Base-by-base conservation (phyloP, 2,797 vertebrate species). In the Poecilia velifera region DNA sequence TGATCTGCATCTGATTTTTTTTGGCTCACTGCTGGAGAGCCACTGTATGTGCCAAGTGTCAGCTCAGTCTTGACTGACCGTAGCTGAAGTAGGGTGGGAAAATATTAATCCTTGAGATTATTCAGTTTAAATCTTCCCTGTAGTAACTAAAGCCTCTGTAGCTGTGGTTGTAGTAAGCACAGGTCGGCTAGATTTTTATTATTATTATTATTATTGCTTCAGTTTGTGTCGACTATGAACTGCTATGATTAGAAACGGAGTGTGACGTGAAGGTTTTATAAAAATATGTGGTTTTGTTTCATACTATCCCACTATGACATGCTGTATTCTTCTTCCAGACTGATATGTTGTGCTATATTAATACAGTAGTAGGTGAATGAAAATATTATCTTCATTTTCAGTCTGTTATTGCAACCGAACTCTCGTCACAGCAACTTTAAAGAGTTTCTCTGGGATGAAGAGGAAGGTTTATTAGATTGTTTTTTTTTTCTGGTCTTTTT, bases 171-270 rank as follows among this genome's bases (percentile, higher is more conserved):
- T 31, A 71, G 49, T 64, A 68, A 86, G 55, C 77, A 81, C 78
- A 84, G 53, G 73, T 72, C 85, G n/a, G 49, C 72, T 57, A 34
- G 13, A 2, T 51, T 51, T 8, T 47, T 51, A 51, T 51, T 62
- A 78, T 75, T 68, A 64, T n/a, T 51, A 78, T 77, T 53, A 43
- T 34, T 28, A 46, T 57, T 78, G 16, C 45, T 74, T 45, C 4
- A 34, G 14, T 78, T 64, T 84, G 84, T 51, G 83, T 41, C 53
- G n/a, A 78, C n/a, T 72, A 34, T 77, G 28, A 87, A 45, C 81
- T 90, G 78, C 88, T 88, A 84, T 73, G 82, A 31, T 51, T 57
- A 59, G 5, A 79, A 79, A 51, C 39, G 59, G 73, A 72, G 45
- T 82, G 75, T 80, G 59, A 81, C 36, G 62, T 43, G 66, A 39